phyloP scores from a whole-genome alignment of 2,113 vertebrate genomes.

The Notothenia coriiceps region DNA sequence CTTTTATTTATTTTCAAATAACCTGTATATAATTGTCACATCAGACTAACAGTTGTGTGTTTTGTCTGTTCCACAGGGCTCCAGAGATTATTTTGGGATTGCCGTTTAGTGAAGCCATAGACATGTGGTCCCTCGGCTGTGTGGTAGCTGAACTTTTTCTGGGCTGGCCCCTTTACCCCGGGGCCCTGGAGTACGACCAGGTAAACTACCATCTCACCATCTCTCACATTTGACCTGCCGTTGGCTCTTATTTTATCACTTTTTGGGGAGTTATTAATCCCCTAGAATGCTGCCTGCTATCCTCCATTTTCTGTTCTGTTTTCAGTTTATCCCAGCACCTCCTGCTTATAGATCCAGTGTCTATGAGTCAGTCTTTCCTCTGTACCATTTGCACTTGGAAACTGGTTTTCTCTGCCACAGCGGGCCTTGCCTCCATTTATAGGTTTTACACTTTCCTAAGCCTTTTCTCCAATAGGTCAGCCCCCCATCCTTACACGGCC shows the following conservation, averaged over 20 bases:
- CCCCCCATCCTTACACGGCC: background rate
- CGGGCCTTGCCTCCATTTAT: conserved; percentile 17
- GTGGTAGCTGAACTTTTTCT: conserved; percentile 99
- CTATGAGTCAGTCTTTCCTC: conserved; percentile 35
- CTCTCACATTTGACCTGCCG: background rate
- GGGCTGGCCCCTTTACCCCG: conserved; percentile 99
- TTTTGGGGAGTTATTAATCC: too few relatives aligned
- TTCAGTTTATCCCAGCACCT: conserved; percentile 19
- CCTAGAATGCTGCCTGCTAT: background rate
- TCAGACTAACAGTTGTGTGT: conserved; percentile 30
- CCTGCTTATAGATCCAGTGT: conserved; percentile 5
- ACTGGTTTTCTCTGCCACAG: conserved; percentile 5
- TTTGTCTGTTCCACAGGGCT: conserved; percentile 88
- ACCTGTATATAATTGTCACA: background rate
- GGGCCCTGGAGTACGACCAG: conserved; percentile 99
- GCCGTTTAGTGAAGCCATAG: conserved; percentile 99
- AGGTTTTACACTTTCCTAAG: background rate
- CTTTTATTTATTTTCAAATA: background rate
- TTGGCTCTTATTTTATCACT: background rate
- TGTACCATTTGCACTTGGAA: conserved; percentile 12
- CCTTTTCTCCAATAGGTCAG: background rate
- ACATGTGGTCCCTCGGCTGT: conserved; percentile 99
- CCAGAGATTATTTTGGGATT: conserved; percentile 99
- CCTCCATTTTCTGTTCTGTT: conserved; percentile 12
- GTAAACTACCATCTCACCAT: conserved; percentile 82